Base-by-base conservation (phyloP, 2,797 vertebrate species). In the Cichlasoma orientale region DNA sequence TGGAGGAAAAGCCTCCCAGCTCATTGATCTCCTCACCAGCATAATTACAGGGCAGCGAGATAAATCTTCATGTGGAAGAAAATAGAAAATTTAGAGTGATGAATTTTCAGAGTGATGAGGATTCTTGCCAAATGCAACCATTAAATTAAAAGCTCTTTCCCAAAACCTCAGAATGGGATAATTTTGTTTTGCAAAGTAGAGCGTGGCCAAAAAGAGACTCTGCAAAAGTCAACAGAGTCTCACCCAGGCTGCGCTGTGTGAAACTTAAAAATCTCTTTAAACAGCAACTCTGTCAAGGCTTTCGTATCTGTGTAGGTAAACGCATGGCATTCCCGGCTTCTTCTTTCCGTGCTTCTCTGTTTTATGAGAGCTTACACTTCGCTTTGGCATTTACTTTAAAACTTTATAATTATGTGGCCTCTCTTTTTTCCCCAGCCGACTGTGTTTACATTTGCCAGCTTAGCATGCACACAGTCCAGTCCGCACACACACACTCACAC, bases 381-480 rank as follows among this genome's bases (percentile, higher is more conserved):
- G n/a, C 84, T 82, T 82, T 79, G 75, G 79, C 88, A 84, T 89
- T 86, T 88, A 61, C 86, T 90, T 86, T 88, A 79, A 90, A 92
- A 93, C 90, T 87, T 93, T 86, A 89, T 92, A 92, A 94, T 92
- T 88, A 90, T 78, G 78, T 82, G 80, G 78, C 76, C 82, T 82
- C 57, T 61, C 69, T 83, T 84, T 75, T 36, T 82, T 53, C 72
- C 77, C 72, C 76, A 80, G 88, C 82, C 71, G 56, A 83, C 83
- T 53, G 84, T 90, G 89, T 93, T 94, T 92, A 93, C 88, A 82
- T 92, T 91, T 78, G 77, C 83, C 90, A 88, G 90, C 87, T 90
- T 91, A 88, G 79, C 90, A 79, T 92, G 88, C 81, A 84, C 79
- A 75, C 74, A 52, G 88, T 77, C 79, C 84, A 75, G 87, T 90